Conservation (phyloP, 2,797 vertebrate species). For the Crocidura indochinensis region DNA sequence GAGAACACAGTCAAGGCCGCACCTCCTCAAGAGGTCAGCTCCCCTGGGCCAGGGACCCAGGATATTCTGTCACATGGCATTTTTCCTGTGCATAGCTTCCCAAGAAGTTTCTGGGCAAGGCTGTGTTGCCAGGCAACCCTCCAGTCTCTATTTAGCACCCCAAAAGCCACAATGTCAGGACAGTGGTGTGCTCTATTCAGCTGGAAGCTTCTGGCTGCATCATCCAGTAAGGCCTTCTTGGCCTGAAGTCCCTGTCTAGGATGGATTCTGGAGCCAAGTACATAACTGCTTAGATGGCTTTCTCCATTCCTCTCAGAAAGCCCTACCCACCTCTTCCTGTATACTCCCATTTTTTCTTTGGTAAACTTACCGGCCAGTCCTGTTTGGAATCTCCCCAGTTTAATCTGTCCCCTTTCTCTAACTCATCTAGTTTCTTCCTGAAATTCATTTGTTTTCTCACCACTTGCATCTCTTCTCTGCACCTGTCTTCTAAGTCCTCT, state of each 20-base stretch:
- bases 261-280: neutral
- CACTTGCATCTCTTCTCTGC: neutral
- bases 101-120: neutral
- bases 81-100: neutral
- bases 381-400: neutral
- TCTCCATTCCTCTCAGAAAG: neutral
- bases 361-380: neutral
- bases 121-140: neutral
- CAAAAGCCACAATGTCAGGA: neutral
- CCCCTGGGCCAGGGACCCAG: neutral
- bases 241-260: neutral
- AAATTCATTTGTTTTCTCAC: neutral
- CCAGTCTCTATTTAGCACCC: neutral
- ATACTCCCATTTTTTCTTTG: neutral
- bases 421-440: neutral
- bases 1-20: accelerated
- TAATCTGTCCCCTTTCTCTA: neutral
- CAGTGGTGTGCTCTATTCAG: neutral
- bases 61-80: neutral
- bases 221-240: accelerated
- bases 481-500: neutral
- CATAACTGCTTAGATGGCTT: neutral
- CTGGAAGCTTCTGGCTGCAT: neutral
- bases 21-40: neutral
- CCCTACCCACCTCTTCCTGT: neutral